These are phyloP conservation scores for Autographa pulchrina DNA, from an alignment of 2,888 invertebrate species.

Conservation along the genomic window DNA sequence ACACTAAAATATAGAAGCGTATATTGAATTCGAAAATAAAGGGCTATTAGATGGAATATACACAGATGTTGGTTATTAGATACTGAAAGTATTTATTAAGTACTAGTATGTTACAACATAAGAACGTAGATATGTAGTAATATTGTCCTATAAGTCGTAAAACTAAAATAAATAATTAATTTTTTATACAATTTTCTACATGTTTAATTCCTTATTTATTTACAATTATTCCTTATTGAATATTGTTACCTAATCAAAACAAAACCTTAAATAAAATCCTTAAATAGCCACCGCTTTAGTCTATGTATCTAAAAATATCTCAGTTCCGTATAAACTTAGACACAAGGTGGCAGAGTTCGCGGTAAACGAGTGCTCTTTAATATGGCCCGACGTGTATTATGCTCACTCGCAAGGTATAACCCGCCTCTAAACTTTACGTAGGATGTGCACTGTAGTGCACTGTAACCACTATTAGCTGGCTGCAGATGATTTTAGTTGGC, in stretches of 20 bases:
- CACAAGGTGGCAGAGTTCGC: conserved; percentile 21
- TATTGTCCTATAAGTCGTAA: no score
- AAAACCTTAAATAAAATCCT: neutral
- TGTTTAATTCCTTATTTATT: no score
- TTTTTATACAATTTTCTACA: no score
- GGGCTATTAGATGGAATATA: neutral
- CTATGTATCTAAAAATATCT: conserved; percentile 12
- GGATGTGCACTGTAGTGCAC: conserved; percentile 18
- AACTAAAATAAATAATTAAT: no score
- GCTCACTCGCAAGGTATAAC: conserved; percentile 29
- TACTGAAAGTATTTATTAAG: neutral
- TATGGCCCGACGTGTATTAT: conserved; percentile 36
- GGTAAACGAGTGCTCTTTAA: conserved; percentile 20
- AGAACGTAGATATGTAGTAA: no score
- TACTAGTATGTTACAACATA: no score
- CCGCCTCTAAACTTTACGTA: conserved; percentile 16
- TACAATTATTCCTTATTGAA: no score
- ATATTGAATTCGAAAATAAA: conserved; percentile 12
- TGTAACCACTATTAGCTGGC: neutral
- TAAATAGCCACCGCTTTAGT: neutral
- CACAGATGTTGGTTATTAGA: neutral
- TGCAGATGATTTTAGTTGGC: neutral
- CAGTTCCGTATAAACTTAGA: conserved; percentile 32
- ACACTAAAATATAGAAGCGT: conserved; percentile 57
- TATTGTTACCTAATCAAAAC: neutral